Evolutionary conservation across 2,797 vertebrate genomes (phyloP), one percentile per base, ranked within the genome.

Genomic region (Sphenopsis melanotis): DNA sequence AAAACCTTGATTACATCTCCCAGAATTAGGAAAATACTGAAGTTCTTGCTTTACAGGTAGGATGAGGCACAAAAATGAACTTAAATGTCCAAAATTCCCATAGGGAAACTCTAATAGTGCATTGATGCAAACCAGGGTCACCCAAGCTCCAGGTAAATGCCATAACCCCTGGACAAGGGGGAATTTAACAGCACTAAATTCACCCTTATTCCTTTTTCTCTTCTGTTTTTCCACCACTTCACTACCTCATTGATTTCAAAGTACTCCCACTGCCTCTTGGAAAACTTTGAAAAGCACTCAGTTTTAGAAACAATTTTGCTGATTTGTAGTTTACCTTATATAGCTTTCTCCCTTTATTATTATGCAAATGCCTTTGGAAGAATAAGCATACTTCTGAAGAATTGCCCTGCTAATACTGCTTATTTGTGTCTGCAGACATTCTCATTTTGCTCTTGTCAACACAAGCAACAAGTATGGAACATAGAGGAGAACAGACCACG

Each of bases 231-330:
- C n/a, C 24, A 83, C 24, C 22, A 85, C 37, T 94, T 96, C 96
- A 96, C 97, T 94, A 96, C 78, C 64, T 71, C 49, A 85, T 30
- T 93, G 92, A 97, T 96, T 97, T 97, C 94, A 95, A 97, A 93
- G 56, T 94, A 12, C 36, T 94, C 29, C 80, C 79, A 83, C 41
- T 93, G 57, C 34, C 37, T 94, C 90, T 79, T 37, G 64, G 57
- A 96, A 97, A 97, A 84, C 18, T 70, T 88, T 89, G 88, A 93
- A 57, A 97, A 89, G 53, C 26, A 90, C 94, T 87, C 32, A 95
- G 83, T 94, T 87, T 89, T 90, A 91, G 80, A 97, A 96, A 89
- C 65, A 94, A 84, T 96, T 94, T 53, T 84, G 86, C 93, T 92
- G 90, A 84, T 91, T 42, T 56, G 71, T 91, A 89, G 88, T 92